phyloP scores from a whole-genome alignment of 2,888 invertebrate species.

The Ormyrus pomaceus region DNA sequence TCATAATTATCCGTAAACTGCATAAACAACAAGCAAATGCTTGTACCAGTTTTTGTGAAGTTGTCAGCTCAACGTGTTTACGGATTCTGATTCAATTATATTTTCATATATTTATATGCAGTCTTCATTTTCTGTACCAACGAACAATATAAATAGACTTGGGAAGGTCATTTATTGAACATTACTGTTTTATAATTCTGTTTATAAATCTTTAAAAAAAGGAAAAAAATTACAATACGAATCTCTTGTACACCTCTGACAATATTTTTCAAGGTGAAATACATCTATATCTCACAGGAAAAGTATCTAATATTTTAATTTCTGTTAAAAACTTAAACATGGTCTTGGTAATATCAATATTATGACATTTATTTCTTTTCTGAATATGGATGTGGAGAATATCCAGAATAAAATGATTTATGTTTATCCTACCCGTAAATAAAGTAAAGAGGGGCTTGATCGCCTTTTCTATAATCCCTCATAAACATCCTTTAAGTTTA shows the following conservation, averaged over 20 bases:
- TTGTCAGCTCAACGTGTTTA: conserved; percentile 42
- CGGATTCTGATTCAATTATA: conserved; percentile 48
- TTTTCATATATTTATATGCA: conserved; percentile 50
- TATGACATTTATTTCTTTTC: conserved; percentile 54
- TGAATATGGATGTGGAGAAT: conserved; percentile 39
- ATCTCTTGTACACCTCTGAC: conserved; percentile 33
- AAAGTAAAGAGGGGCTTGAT: conserved; percentile 38
- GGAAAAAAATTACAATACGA: conserved; percentile 33
- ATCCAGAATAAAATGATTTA: conserved; percentile 47
- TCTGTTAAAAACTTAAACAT: conserved; percentile 47
- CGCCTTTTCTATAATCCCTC: conserved; percentile 42
- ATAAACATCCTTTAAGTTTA: conserved; percentile 44
- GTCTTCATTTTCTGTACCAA: conserved; percentile 51
- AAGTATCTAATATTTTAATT: conserved; percentile 51
- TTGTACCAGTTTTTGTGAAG: conserved; percentile 41
- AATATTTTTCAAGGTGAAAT: conserved; percentile 50
- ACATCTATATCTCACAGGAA: conserved; percentile 46
- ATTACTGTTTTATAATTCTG: conserved; percentile 39
- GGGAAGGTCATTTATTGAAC: conserved; percentile 34
- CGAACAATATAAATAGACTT: conserved; percentile 16
- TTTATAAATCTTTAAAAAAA: conserved; percentile 42
- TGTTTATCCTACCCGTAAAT: conserved; percentile 38
- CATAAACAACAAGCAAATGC: conserved; percentile 43
- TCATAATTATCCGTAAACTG: conserved; percentile 39
- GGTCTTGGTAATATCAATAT: conserved; percentile 43